Evolutionary conservation across 64 coral and sea anemone species (phyloP).

Genomic region (Platygyra sinensis): DNA sequence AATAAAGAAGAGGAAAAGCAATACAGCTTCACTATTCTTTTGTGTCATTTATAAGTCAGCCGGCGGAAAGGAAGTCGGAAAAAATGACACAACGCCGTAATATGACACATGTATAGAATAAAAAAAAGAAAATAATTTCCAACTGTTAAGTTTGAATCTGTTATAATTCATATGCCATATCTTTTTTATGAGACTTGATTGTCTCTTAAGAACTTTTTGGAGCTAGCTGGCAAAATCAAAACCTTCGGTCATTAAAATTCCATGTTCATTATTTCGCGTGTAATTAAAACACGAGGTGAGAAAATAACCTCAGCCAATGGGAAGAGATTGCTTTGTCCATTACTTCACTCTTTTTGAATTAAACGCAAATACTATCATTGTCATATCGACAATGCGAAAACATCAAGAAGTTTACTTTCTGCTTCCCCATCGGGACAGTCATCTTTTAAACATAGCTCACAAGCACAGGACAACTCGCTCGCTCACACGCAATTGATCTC

Average conservation of each 20-base stretch:
- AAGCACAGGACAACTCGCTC: background rate
- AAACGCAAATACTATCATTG: conserved; percentile 47
- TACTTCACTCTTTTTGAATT: conserved; percentile 44
- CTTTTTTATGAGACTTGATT: background rate
- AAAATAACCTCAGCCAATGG: conserved; percentile 37
- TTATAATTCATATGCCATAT: background rate
- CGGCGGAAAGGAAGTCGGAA: conserved; percentile 6
- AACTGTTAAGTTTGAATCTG: background rate
- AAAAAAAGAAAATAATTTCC: background rate
- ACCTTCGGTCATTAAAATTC: conserved; percentile 24
- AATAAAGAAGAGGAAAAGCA: background rate
- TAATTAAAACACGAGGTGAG: conserved; percentile 28
- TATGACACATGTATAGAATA: background rate
- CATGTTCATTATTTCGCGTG: conserved; percentile 41
- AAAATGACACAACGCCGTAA: background rate
- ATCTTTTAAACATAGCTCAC: background rate
- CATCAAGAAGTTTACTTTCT: conserved; percentile 32
- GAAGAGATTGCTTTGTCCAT: conserved; percentile 13
- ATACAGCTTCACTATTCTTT: background rate
- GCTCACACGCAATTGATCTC: background rate
- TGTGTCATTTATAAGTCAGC: conserved; percentile 2
- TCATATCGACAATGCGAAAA: conserved; percentile 42
- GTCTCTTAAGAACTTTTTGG: background rate
- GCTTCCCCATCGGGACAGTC: conserved; percentile 27
- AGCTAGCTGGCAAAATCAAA: background rate